Evolutionary conservation across 2,113 vertebrate species (phyloP).

Genomic region (Pseudonaja textilis): DNA sequence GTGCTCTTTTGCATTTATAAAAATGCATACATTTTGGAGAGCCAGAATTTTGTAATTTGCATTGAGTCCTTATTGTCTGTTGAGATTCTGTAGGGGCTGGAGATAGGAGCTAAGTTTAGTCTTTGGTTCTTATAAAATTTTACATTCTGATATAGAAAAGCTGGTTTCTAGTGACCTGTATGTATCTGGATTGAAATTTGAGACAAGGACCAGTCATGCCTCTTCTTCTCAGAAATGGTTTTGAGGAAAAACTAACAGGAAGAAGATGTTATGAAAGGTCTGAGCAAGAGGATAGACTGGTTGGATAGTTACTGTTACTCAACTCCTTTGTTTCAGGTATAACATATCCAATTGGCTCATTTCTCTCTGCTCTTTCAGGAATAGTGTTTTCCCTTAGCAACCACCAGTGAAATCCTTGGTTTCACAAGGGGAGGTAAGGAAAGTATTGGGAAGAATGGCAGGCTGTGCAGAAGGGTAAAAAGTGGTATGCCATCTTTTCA

Average conservation of each 20-base stretch:
- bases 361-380: background rate
- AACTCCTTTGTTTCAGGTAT: background rate
- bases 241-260: background rate
- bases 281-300: background rate
- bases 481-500: background rate
- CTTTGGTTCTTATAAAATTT: background rate
- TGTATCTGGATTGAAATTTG: background rate
- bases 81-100: background rate
- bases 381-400: background rate
- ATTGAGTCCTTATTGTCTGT: background rate
- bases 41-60: background rate
- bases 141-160: background rate
- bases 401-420: background rate
- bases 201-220: background rate
- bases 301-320: background rate
- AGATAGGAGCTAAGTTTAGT: background rate
- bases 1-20: background rate
- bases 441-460: background rate
- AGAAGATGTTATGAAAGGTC: background rate
- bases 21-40: background rate
- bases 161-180: background rate
- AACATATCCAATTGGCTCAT: background rate
- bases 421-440: background rate
- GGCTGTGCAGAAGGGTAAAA: background rate
- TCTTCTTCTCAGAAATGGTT: background rate